phyloP scores from a whole-genome alignment of 2,797 vertebrate species.

The Esox lucius region DNA sequence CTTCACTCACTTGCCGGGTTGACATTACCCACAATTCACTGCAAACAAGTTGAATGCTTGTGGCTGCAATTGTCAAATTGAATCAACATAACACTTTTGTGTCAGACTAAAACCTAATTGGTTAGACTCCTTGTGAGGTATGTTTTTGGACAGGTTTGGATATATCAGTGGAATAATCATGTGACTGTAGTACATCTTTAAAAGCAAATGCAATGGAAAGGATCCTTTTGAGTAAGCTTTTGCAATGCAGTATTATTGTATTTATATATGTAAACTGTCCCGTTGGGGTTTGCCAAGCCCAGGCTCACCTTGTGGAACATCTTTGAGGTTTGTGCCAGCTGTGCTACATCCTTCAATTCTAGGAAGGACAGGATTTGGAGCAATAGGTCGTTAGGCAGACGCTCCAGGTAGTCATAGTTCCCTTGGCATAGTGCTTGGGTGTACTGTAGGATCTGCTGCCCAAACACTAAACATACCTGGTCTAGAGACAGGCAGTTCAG shows the following conservation, averaged over 20 bases:
- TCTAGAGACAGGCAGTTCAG: constrained; percentile 45
- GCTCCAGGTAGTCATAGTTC: constrained; percentile 76
- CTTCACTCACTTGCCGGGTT: no score
- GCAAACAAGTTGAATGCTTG: no score
- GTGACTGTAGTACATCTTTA: no score
- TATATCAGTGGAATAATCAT: no score
- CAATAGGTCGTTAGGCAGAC: constrained; percentile 73
- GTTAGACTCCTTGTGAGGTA: no score
- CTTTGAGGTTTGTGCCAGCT: constrained; percentile 72
- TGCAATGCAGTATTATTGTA: neutral
- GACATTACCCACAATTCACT: no score
- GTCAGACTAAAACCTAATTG: no score
- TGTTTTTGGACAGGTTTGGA: no score
- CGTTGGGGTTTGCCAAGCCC: constrained; percentile 2
- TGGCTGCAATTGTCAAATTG: no score
- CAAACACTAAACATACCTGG: constrained; percentile 69
- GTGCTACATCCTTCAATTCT: constrained; percentile 70
- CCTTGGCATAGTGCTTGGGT: constrained; percentile 71
- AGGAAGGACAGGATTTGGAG: constrained; percentile 74
- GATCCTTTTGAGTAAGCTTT: neutral
- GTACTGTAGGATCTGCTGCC: constrained; percentile 68
- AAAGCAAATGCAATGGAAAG: neutral
- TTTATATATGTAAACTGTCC: neutral
- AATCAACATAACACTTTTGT: no score
- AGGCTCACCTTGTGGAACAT: constrained; percentile 71